These are phyloP conservation scores for Octopus sinensis DNA, from an alignment of 1,140 invertebrate species.

Conservation along the genomic window DNA sequence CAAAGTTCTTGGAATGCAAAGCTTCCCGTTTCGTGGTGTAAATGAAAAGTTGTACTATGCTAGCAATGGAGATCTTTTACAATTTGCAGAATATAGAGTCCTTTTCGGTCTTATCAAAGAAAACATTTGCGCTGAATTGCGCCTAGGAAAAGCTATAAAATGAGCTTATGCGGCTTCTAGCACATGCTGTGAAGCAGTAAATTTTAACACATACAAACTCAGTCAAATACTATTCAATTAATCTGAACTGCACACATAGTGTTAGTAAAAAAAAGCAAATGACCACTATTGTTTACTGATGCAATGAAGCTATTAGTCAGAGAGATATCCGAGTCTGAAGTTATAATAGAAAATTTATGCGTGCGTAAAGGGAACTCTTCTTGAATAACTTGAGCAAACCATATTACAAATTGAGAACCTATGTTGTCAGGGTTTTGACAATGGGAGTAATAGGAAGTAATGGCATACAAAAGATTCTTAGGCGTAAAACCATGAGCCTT, in stretches of 20 bases:
- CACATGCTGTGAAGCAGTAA: conserved; percentile 1
- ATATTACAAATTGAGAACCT: background rate
- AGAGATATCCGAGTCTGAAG: background rate
- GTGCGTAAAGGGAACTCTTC: background rate
- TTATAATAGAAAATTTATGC: background rate
- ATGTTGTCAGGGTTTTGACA: background rate
- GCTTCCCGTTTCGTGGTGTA: background rate
- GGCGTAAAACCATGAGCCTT: background rate
- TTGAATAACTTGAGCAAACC: background rate
- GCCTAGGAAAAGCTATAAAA: background rate
- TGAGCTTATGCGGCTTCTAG: background rate
- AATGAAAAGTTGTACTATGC: background rate
- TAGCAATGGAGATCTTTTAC: background rate
- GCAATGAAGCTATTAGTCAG: background rate
- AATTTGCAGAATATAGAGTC: background rate
- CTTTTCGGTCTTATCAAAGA: background rate
- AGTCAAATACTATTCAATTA: conserved; percentile 1
- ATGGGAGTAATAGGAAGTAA: conserved; percentile 1
- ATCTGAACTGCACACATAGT: background rate
- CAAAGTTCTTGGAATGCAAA: background rate
- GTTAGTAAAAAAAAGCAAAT: background rate
- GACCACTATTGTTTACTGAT: background rate
- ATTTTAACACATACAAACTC: background rate
- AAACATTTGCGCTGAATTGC: conserved; percentile 4
- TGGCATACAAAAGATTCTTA: background rate